Evolutionary conservation across 2,113 vertebrate genomes (phyloP), one percentile per base, ranked within the genome.

Genomic region (Anoplopoma fimbria): DNA sequence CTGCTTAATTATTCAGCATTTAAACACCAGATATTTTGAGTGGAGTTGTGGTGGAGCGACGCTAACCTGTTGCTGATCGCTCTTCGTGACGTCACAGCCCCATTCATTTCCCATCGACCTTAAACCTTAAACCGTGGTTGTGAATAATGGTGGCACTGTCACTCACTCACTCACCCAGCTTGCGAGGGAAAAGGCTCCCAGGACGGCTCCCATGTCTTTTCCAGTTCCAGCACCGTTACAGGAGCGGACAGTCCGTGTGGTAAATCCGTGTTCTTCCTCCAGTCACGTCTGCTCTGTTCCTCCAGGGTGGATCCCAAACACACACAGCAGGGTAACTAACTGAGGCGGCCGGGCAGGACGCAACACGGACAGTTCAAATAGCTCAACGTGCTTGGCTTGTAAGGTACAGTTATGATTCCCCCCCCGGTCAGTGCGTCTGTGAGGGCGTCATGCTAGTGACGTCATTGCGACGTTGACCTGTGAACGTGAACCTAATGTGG

Each of bases 131-230:
- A 36, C 31, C 7, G 9, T 17, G 29, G 17, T 21, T 63, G 29
- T 40, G 21, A 23, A 31, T 9, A 9, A 55, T 6, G 42, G 10
- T n/a, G 3, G 4, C 23, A 19, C 23, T 17, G 33, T 47, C 1
- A 19, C 0, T n/a, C n/a, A n/a, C n/a, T n/a, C 47, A 72, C 87
- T 81, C 81, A 94, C 94, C 85, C 94, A 94, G 68, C 76, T 83
- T 14, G 86, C 82, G 13, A 92, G 34, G 58, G 91, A 85, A 38
- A 89, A 86, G 53, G 87, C 81, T 49, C 91, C 93, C 57, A 94
- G 61, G 1, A 81, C 83, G 9, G 92, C 91, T 69, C 92, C 94
- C 94, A 95, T 93, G 31, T 25, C 90, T 38, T 45, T n/a, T 70
- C 36, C 72, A 36, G 70, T 71, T n/a, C 55, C 40, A 9, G 61